Percentiles rank a stretch among this genome's conserved stretches.
Evolutionary conservation across 2,888 invertebrate genomes (phyloP).

Genomic region (Mimachlamys varia): DNA sequence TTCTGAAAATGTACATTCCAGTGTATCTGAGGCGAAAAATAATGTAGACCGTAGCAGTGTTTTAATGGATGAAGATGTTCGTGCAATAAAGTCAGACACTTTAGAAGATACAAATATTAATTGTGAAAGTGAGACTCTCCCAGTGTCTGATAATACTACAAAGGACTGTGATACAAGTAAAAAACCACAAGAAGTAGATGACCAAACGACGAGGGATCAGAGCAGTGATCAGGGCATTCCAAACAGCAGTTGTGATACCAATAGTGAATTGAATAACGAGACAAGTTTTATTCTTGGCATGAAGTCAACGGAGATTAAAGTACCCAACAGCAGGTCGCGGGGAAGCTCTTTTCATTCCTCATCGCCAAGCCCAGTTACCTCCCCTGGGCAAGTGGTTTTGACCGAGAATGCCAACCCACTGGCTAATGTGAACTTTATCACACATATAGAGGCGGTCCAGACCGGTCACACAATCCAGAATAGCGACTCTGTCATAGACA

Average conservation of each 20-base stretch:
- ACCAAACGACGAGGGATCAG: not conserved
- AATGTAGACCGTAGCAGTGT: not conserved
- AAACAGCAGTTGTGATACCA: not conserved
- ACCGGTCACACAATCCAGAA: conserved; percentile 63
- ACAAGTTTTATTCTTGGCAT: not conserved
- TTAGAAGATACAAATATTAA: not conserved
- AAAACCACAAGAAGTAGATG: not conserved
- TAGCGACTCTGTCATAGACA: conserved; percentile 65
- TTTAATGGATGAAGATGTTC: not conserved
- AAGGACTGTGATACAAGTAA: not conserved
- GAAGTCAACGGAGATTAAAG: not conserved
- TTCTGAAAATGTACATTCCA: conserved; percentile 2
- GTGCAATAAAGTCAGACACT: not conserved
- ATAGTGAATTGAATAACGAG: not conserved
- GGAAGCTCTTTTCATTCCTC: not conserved
- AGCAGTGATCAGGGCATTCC: not conserved
- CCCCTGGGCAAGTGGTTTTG: not conserved
- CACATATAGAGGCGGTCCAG: conserved; percentile 69
- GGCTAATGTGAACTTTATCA: conserved; percentile 57
- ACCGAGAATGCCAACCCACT: conserved; percentile 47
- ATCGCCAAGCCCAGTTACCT: not conserved
- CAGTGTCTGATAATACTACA: not conserved
- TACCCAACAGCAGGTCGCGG: not conserved
- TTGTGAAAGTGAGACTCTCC: not conserved
- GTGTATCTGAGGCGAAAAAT: not conserved